Percentiles rank a stretch among this genome's conserved stretches.
Evolutionary conservation across 1,140 invertebrate species (phyloP).

Genomic region (Drosophila lacteicornis): DNA sequence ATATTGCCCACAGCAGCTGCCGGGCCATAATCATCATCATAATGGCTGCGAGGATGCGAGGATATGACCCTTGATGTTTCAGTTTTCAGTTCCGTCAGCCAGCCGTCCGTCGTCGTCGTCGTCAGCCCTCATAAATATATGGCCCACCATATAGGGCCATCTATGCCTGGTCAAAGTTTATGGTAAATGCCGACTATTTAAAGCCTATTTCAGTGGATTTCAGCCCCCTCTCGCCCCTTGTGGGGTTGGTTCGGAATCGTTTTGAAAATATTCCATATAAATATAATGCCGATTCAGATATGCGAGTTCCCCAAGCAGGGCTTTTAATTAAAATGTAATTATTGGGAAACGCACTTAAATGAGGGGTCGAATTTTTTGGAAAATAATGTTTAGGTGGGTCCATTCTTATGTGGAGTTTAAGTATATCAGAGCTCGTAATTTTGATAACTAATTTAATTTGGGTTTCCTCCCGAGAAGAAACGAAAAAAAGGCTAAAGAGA

Average conservation of each 20-base stretch:
- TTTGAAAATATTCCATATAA: not conserved
- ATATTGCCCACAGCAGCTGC: constrained; percentile 51
- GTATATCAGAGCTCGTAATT: too few relatives aligned
- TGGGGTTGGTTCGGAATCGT: not conserved
- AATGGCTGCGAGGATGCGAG: constrained; percentile 22
- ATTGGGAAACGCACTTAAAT: not conserved
- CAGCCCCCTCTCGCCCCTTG: not conserved
- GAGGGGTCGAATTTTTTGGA: too few relatives aligned
- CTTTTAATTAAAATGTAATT: not conserved
- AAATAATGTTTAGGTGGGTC: too few relatives aligned
- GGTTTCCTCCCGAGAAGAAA: too few relatives aligned
- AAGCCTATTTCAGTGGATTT: constrained; percentile 16
- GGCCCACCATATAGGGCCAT: constrained; percentile 3
- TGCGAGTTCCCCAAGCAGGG: not conserved
- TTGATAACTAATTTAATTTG: too few relatives aligned
- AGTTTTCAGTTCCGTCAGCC: constrained; percentile 17
- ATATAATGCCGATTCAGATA: constrained; percentile 1
- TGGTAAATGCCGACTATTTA: constrained; percentile 40
- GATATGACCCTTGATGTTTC: constrained; percentile 27
- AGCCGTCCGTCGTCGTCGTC: not conserved
- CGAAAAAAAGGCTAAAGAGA: too few relatives aligned
- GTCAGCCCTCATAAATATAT: constrained; percentile 27
- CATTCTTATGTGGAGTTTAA: too few relatives aligned
- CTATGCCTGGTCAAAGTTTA: constrained; percentile 37
- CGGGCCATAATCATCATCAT: constrained; percentile 52